Conservation (phyloP, 2,888 invertebrate species). For the Acanthococcus lagerstroemiae region DNA sequence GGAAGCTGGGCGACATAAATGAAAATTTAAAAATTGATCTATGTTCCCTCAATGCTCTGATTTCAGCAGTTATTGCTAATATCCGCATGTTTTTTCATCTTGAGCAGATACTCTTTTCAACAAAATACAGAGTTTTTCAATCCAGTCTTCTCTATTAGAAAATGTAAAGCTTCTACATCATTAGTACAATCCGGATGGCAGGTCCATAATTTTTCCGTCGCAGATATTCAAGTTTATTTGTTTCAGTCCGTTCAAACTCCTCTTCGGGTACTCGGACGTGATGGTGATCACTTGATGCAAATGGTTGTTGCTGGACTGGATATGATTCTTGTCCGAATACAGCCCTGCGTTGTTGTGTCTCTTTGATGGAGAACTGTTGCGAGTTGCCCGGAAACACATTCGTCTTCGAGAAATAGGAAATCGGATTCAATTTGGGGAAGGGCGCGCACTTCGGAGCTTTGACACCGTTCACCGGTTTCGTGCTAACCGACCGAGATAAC, state of each 20-base stretch:
- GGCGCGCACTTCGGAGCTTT: not conserved
- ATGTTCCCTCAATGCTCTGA: no score
- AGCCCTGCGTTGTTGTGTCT: slow-evolving; percentile 55
- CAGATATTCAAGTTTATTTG: slow-evolving; percentile 37
- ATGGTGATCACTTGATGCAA: slow-evolving; percentile 23
- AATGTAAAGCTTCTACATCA: no score
- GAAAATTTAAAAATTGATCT: no score
- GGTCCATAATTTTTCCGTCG: slow-evolving; percentile 38
- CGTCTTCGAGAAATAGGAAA: slow-evolving; percentile 13
- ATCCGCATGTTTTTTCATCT: no score
- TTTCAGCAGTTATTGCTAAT: no score
- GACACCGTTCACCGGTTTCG: slow-evolving; percentile 15
- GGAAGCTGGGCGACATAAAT: no score
- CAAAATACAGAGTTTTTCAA: no score
- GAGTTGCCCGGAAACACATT: slow-evolving; percentile 26
- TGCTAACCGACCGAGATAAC: slow-evolving; percentile 26
- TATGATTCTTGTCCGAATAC: slow-evolving; percentile 50
- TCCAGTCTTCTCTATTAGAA: no score
- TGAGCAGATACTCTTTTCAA: no score
- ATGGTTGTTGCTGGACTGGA: slow-evolving; percentile 6
- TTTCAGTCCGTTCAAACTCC: slow-evolving; percentile 33
- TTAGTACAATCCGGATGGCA: slow-evolving; percentile 39
- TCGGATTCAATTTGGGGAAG: slow-evolving; percentile 9
- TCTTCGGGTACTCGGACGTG: slow-evolving; percentile 29
- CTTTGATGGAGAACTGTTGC: slow-evolving; percentile 49